Conservation (phyloP, 2,888 invertebrate genomes). For the Zelleria hepariella region DNA sequence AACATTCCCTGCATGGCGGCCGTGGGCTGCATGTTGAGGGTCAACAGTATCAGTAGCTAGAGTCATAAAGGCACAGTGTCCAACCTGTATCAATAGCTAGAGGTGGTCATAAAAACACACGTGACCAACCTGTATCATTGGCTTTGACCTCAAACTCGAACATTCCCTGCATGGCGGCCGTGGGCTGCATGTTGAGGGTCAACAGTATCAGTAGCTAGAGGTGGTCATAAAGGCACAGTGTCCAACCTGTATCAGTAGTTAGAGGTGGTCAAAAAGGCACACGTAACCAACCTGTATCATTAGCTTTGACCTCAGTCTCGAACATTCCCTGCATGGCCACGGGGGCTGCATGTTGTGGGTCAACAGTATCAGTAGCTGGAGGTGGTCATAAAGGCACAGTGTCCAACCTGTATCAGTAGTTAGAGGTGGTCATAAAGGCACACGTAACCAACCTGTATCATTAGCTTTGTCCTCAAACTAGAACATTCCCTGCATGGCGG, state of each 20-base stretch:
- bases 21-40: slow-evolving; percentile 62
- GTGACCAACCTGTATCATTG: slow-evolving; percentile 67
- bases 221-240: no score
- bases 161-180: slow-evolving; percentile 71
- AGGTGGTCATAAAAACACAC: no score
- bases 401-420: no score
- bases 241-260: no score
- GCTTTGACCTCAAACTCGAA: slow-evolving; percentile 71
- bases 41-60: no score
- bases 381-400: no score
- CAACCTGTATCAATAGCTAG: no score
- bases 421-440: no score
- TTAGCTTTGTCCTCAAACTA: slow-evolving; percentile 66
- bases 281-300: slow-evolving; percentile 70
- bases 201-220: no score
- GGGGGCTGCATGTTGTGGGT: slow-evolving; percentile 63
- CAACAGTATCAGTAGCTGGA: no score
- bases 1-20: slow-evolving; percentile 74
- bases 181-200: slow-evolving; percentile 61
- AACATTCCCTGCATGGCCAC: slow-evolving; percentile 74
- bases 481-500: slow-evolving; percentile 74
- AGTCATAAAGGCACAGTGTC: no score
- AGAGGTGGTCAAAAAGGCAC: no score
- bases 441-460: slow-evolving; percentile 71
- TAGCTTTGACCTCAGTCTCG: slow-evolving; percentile 66